Evolutionary conservation across 2,888 invertebrate genomes (phyloP).

Genomic region (Amphipyra tragopoginis): DNA sequence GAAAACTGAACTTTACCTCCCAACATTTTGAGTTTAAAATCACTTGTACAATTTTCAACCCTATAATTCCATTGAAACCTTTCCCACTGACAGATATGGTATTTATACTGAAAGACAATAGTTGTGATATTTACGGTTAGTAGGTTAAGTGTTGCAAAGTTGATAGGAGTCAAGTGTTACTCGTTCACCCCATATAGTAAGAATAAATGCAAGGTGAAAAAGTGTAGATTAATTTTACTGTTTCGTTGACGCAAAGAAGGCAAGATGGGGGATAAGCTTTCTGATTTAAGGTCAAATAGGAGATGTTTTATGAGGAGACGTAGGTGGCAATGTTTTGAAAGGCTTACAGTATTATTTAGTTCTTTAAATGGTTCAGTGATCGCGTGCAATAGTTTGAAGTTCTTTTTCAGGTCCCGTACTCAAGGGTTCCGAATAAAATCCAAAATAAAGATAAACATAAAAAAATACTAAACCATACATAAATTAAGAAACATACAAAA

Average conservation of each 20-base stretch:
- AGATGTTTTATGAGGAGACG: constrained; percentile 23
- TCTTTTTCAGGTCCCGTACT: too few species aligned
- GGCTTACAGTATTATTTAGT: background rate
- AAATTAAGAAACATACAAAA: too few species aligned
- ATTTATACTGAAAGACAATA: constrained; percentile 52
- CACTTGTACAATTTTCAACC: background rate
- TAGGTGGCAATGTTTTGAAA: constrained; percentile 1
- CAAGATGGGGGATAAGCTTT: constrained; percentile 10
- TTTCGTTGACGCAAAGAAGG: background rate
- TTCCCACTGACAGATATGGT: constrained; percentile 44
- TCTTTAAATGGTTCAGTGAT: too few species aligned
- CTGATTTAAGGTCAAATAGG: constrained; percentile 29
- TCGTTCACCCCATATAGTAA: constrained; percentile 17
- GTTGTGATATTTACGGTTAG: constrained; percentile 42
- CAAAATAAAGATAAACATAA: too few species aligned
- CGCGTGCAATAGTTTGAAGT: too few species aligned
- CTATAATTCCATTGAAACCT: constrained; percentile 40
- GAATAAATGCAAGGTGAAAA: constrained; percentile 8
- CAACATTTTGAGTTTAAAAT: constrained; percentile 2
- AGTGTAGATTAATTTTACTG: background rate
- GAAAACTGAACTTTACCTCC: background rate
- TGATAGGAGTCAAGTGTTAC: constrained; percentile 36
- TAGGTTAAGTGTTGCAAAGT: constrained; percentile 35
- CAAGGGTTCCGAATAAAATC: too few species aligned
- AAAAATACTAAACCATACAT: too few species aligned